A percentile compares a stretch with the other conserved stretches of the same genome.
Conservation (phyloP, 2,797 vertebrate species). For the Pangasius sanitwongsei region DNA sequence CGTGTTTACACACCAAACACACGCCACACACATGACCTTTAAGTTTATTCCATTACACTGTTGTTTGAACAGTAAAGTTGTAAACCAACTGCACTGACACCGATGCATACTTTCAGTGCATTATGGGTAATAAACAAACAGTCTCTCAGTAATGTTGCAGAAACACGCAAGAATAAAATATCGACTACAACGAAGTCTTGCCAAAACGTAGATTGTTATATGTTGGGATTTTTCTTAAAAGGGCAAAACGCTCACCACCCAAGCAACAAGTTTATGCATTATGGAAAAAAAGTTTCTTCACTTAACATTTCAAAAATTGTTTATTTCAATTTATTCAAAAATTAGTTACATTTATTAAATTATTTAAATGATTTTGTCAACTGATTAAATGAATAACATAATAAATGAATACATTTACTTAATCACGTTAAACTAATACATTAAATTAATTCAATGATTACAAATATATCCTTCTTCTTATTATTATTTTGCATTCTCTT, state of each 20-base stretch:
- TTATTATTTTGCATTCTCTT: too few relatives aligned
- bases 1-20: slow-evolving; percentile 15
- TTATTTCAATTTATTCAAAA: background rate
- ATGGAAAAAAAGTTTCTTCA: background rate
- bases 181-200: background rate
- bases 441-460: background rate
- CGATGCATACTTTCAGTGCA: background rate
- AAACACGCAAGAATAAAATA: background rate
- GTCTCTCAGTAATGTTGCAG: background rate
- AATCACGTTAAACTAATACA: background rate
- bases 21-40: background rate
- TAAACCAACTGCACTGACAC: background rate
- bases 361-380: background rate
- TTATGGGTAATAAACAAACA: background rate
- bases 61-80: background rate
- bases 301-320: background rate
- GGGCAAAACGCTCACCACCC: background rate
- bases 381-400: background rate
- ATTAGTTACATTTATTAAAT: background rate
- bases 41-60: background rate
- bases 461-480: background rate
- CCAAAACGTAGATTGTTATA: too few relatives aligned
- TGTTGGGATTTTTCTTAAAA: background rate
- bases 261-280: background rate
- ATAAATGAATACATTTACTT: background rate